Evolutionary conservation across 92 coral and sea anemone species (phyloP), one percentile per base, ranked within the genome.

Genomic region (Nematostella vectensis): DNA sequence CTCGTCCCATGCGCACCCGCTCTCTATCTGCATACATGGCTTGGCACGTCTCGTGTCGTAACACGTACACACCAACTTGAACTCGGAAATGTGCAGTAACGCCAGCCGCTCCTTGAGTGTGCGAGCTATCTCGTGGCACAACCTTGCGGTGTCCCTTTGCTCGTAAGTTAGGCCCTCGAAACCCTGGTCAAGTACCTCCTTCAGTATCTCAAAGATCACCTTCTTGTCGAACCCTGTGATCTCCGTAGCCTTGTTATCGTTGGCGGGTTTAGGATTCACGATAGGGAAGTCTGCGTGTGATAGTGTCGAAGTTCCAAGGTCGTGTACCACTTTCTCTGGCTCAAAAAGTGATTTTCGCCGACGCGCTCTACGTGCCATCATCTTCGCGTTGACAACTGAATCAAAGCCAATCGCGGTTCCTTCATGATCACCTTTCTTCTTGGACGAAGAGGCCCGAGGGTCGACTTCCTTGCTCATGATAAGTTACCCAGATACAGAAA

Each of bases 1-100:
- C 20, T 79, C 79, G 15, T 89, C 85, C 97, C 97, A 89, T 0
- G 95, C 88, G 27, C 75, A 81, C 9, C 97, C 84, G 42, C 97
- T 89, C 48, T 85, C 87, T 24, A 85, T 37, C 48, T 72, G 61
- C 69, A 89, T 42, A 0, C 72, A 49, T 0, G 76, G 78, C 37
- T 63, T 63, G 3, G 57, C 68, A 2, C 71, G 65, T 52, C 59
- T 81, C 12, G 87, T 52, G 25, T 80, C 54, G 17, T 61, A 68
- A 55, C 89, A 80, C 38, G 69, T 47, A 47, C 87, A 77, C 11
- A 85, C 31, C 19, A 89, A 48, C 47, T 89, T 89, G 59, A 72
- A 83, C 40, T 72, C 58, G n/a, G 62, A 54, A 31, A 82, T 61
- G 10, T 66, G 45, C 54, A 75, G 19, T 12, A 26, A n/a, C 11